Base-by-base conservation (phyloP, 2,888 invertebrate genomes). In the Bugula neritina region DNA sequence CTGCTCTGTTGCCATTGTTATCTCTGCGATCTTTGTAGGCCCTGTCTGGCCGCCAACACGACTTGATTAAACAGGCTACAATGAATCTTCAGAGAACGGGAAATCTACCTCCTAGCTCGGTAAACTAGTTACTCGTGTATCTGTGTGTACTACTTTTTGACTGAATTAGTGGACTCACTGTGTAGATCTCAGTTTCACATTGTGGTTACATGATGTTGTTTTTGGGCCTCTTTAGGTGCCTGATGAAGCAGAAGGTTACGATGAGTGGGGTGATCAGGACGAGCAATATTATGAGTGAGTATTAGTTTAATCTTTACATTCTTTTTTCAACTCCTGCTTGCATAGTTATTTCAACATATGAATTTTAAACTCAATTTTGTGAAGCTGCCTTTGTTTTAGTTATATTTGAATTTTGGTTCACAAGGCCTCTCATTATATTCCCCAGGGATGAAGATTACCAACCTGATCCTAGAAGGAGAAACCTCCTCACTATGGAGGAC, bases 401-500 rank as follows among this genome's bases (percentile, higher is more conserved):
- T n/a, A n/a, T n/a, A n/a, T n/a, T n/a, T n/a, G n/a, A n/a, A n/a
- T n/a, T n/a, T n/a, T n/a, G n/a, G n/a, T n/a, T n/a, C n/a, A n/a
- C n/a, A n/a, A n/a, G n/a, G n/a, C n/a, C n/a, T n/a, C n/a, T n/a
- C n/a, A n/a, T n/a, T n/a, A n/a, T n/a, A n/a, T n/a, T n/a, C n/a
- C 17, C 17, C 17, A 43, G 43, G 3, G 43, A 43, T 43, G 43
- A 43, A 17, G 43, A 17, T 43, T 43, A 43, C 17, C 3, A 17
- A 43, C 29, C 63, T 29, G 29, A 21, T 10, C 63, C 31, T 34
- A 21, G 63, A 13, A 63, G 63, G 31, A 2, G 63, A 29, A 63
- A 63, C n/a, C 63, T 63, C 13, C 63, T 63, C 5, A 29, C 63
- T 5, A 63, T 63, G 63, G 63, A 13, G 21, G 63, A 63, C 1